Conservation (phyloP, 92 coral and sea anemone species). For the Pocillopora meandrina region DNA sequence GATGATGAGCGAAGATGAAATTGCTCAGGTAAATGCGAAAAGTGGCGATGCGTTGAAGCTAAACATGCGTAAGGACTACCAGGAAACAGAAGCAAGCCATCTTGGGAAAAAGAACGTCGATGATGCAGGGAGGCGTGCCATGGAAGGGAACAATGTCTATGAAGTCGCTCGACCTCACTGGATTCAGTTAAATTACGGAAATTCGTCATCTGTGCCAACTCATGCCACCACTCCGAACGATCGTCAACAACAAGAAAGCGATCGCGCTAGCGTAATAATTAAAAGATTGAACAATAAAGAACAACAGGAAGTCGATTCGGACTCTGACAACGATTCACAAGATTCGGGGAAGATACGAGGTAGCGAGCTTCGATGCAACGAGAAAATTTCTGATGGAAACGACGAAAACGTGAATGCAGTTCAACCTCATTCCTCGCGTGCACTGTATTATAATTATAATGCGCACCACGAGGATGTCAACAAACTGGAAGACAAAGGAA, state of each 20-base stretch:
- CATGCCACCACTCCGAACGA: slow-evolving; percentile 27
- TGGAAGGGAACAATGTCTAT: slow-evolving; percentile 47
- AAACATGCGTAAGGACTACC: slow-evolving; percentile 39
- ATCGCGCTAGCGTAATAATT: slow-evolving; percentile 75
- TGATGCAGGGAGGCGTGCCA: slow-evolving; percentile 38
- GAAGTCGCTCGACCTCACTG: slow-evolving; percentile 50
- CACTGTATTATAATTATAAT: slow-evolving; percentile 49
- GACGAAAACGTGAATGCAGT: slow-evolving; percentile 33
- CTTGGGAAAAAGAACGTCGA: slow-evolving; percentile 40
- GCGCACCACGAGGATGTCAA: slow-evolving; percentile 66
- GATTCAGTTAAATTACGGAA: slow-evolving; percentile 73
- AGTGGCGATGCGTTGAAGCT: slow-evolving; percentile 51
- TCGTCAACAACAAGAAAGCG: slow-evolving; percentile 31
- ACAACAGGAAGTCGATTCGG: slow-evolving; percentile 70
- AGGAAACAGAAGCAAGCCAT: slow-evolving; percentile 49
- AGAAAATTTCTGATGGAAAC: slow-evolving; percentile 65
- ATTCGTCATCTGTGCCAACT: slow-evolving; percentile 48
- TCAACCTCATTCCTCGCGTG: slow-evolving; percentile 52
- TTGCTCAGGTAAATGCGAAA: slow-evolving; percentile 77
- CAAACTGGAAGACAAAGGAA: slow-evolving; percentile 45
- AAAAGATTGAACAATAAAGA: slow-evolving; percentile 54
- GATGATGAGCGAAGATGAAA: slow-evolving; percentile 91
- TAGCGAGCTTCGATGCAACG: slow-evolving; percentile 68
- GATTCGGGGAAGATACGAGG: slow-evolving; percentile 49
- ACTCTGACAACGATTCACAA: slow-evolving; percentile 62